These are phyloP conservation scores for Lethenteron camtschaticum DNA, from an alignment of 2,113 vertebrate species.

Conservation along the genomic window DNA sequence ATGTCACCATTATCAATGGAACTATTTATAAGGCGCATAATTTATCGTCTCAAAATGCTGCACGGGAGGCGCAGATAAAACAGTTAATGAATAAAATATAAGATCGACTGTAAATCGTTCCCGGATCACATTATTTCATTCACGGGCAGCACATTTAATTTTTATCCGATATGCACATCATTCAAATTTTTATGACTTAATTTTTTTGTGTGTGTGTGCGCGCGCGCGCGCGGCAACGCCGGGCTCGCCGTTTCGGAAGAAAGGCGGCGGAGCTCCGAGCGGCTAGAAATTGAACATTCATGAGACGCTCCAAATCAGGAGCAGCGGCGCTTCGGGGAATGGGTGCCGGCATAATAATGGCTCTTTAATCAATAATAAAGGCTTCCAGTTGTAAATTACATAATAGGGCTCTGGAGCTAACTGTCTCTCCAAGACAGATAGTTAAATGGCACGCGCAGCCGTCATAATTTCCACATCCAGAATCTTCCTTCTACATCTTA, in stretches of 20 bases:
- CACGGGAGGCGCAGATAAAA: conserved; percentile 98
- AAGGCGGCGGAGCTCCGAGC: background rate
- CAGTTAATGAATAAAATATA: conserved; percentile 99
- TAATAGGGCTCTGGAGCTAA: background rate
- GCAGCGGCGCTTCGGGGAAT: background rate
- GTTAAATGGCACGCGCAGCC: conserved; percentile 1
- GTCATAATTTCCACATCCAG: background rate
- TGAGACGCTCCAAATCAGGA: background rate
- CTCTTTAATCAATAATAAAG: conserved; percentile 6
- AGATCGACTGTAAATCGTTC: conserved; percentile 99
- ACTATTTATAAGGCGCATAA: conserved; percentile 99
- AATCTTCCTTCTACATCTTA: background rate
- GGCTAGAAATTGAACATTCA: background rate
- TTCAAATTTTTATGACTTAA: conserved; percentile 99
- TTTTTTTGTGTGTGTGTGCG: conserved; percentile 34
- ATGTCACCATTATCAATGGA: conserved; percentile 56
- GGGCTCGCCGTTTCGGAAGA: conserved; percentile 4
- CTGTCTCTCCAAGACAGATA: background rate
- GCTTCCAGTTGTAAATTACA: background rate
- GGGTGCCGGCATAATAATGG: conserved; percentile 5
- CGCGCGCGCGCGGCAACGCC: background rate
- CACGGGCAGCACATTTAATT: conserved; percentile 99
- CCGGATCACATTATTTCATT: conserved; percentile 99
- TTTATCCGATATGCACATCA: conserved; percentile 99
- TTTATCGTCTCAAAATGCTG: conserved; percentile 99